Evolutionary conservation across 2,113 vertebrate genomes (phyloP).

Genomic region (Cryptotis parvus): DNA sequence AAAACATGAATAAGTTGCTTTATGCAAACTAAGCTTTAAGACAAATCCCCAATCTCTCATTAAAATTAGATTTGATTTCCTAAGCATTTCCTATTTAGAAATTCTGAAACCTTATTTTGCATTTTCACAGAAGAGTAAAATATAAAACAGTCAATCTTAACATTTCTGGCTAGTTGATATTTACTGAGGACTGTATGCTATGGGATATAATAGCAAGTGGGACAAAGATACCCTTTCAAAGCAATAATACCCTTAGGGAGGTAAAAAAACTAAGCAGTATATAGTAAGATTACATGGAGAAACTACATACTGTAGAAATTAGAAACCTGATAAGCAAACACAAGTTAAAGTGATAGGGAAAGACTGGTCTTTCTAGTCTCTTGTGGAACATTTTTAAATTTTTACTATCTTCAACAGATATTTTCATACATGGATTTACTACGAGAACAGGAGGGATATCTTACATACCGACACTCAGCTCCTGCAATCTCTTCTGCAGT

Average conservation of each 20-base stretch:
- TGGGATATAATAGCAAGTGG: constrained; percentile 6
- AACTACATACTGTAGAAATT: not conserved
- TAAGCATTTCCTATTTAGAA: constrained; percentile 49
- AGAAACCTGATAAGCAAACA: not conserved
- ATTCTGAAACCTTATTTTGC: constrained; percentile 30
- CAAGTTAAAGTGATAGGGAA: not conserved
- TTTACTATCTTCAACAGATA: constrained; percentile 79
- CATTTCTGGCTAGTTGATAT: not conserved
- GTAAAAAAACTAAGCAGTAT: constrained; percentile 33
- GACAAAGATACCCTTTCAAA: not conserved
- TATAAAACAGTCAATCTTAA: constrained; percentile 30
- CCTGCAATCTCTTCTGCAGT: constrained; percentile 96
- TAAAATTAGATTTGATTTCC: constrained; percentile 24
- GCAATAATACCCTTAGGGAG: not conserved
- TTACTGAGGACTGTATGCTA: constrained; percentile 6
- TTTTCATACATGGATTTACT: constrained; percentile 96
- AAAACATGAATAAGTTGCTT: constrained; percentile 11
- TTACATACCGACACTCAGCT: constrained; percentile 91
- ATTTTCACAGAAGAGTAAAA: constrained; percentile 33
- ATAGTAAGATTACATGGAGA: not conserved
- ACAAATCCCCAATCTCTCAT: not conserved
- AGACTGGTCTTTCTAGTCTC: not conserved
- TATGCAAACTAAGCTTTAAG: constrained; percentile 48
- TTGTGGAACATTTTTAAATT: constrained; percentile 20
- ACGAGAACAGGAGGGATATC: constrained; percentile 94